phyloP scores from a whole-genome alignment of 1,140 invertebrate genomes.

The Megalopta genalis region DNA sequence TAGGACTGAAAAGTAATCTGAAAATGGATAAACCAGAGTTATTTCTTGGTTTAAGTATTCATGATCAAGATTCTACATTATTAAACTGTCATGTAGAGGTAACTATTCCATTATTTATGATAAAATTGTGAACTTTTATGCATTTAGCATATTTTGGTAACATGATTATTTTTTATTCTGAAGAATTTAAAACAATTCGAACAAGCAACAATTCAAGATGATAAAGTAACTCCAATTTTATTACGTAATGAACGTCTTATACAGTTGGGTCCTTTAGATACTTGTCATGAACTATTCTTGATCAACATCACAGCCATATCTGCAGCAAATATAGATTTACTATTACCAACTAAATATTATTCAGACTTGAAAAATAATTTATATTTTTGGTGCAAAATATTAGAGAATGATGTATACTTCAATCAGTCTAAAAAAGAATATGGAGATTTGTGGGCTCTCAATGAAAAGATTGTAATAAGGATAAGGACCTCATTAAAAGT shows the following conservation, averaged over 20 bases:
- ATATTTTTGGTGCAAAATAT: constrained; percentile 68
- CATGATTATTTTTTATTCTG: constrained; percentile 5
- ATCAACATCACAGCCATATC: constrained; percentile 69
- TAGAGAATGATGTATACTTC: constrained; percentile 71
- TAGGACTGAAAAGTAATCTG: constrained; percentile 77
- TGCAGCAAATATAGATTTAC: constrained; percentile 64
- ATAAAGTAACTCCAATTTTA: constrained; percentile 62
- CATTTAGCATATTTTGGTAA: background rate
- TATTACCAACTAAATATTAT: constrained; percentile 58
- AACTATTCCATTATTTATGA: constrained; percentile 18
- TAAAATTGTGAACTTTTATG: background rate
- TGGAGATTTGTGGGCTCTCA: constrained; percentile 57
- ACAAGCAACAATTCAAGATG: constrained; percentile 5
- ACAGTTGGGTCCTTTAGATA: constrained; percentile 71
- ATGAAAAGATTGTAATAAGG: constrained; percentile 74
- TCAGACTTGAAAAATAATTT: constrained; percentile 56
- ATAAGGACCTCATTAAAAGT: constrained; percentile 72
- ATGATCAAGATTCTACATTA: constrained; percentile 66
- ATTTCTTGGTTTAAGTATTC: constrained; percentile 77
- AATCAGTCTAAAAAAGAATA: constrained; percentile 67
- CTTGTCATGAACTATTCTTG: constrained; percentile 71
- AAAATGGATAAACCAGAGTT: constrained; percentile 79
- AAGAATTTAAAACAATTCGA: constrained; percentile 23
- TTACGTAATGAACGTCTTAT: constrained; percentile 73
- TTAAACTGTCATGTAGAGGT: constrained; percentile 46